Percentiles rank a stretch among this genome's conserved stretches.
Conservation (phyloP, 2,797 vertebrate genomes). For the Benthosema pterotum region DNA sequence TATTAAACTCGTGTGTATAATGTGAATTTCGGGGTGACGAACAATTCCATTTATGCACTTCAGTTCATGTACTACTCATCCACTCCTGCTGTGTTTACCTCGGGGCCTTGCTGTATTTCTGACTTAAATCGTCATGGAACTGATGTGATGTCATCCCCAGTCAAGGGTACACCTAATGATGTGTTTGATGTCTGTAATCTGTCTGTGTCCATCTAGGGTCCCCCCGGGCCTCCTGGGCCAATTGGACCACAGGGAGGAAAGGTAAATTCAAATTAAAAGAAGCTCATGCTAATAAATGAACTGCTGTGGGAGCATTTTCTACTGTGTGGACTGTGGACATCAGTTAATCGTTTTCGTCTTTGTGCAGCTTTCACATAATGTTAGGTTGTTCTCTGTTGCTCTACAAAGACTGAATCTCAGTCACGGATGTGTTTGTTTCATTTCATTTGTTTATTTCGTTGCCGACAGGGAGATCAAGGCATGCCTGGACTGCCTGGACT, state of each 20-base stretch:
- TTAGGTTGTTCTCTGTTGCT: not conserved
- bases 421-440: not conserved
- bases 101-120: not conserved
- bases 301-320: too few relatives aligned
- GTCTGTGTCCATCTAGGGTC: constrained; percentile 83
- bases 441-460: not conserved
- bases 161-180: not conserved
- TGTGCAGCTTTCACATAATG: too few relatives aligned
- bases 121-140: not conserved
- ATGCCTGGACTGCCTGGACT: constrained; percentile 88
- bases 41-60: not conserved
- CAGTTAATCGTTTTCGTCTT: not conserved
- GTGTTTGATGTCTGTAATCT: constrained; percentile 1
- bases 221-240: constrained; percentile 92
- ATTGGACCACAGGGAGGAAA: constrained; percentile 88
- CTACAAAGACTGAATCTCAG: not conserved
- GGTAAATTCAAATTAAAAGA: constrained; percentile 74
- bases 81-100: not conserved
- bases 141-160: not conserved
- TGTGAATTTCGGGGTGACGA: constrained; percentile 15
- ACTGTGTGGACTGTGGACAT: too few relatives aligned
- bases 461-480: constrained; percentile 89
- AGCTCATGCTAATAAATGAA: too few relatives aligned
- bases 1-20: constrained; percentile 2
- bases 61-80: constrained; percentile 3